Evolutionary conservation across 2,113 vertebrate species (phyloP).

Genomic region (Marcusenius ussheri): DNA sequence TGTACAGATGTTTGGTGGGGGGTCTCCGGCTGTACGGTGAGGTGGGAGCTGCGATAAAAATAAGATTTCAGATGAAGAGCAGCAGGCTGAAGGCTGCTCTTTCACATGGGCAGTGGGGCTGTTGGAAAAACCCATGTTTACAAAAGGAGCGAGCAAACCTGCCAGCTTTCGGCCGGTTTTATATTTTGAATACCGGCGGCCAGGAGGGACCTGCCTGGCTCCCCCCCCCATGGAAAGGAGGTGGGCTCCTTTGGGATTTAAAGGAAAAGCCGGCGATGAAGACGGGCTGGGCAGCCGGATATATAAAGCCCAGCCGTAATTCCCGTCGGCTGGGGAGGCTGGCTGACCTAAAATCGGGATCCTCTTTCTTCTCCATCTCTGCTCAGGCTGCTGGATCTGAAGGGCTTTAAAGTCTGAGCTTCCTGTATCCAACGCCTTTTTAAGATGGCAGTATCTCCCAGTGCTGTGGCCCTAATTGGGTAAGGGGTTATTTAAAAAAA

Average conservation of each 20-base stretch:
- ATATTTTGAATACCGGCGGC: background rate
- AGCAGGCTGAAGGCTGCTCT: background rate
- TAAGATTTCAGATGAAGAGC: background rate
- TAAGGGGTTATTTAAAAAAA: background rate
- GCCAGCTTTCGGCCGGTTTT: background rate
- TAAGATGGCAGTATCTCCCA: background rate
- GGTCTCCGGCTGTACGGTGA: background rate
- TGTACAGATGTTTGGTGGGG: background rate
- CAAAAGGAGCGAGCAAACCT: background rate
- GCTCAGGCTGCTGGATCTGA: background rate
- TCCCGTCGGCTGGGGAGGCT: slow-evolving; percentile 16
- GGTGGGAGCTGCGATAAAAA: background rate
- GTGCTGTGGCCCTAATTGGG: background rate
- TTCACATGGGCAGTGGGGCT: background rate
- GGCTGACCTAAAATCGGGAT: background rate
- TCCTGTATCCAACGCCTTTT: background rate
- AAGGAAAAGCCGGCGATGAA: slow-evolving; percentile 22
- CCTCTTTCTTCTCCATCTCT: background rate
- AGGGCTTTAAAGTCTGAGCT: background rate
- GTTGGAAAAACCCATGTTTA: background rate
- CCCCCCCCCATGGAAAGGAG: slow-evolving; percentile 19
- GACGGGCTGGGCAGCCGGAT: background rate
- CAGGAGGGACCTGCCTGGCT: background rate
- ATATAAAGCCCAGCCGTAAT: slow-evolving; percentile 11
- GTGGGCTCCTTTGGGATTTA: slow-evolving; percentile 33